Evolutionary conservation across 2,113 vertebrate species (phyloP).

Genomic region (Platysternon megacephalum): DNA sequence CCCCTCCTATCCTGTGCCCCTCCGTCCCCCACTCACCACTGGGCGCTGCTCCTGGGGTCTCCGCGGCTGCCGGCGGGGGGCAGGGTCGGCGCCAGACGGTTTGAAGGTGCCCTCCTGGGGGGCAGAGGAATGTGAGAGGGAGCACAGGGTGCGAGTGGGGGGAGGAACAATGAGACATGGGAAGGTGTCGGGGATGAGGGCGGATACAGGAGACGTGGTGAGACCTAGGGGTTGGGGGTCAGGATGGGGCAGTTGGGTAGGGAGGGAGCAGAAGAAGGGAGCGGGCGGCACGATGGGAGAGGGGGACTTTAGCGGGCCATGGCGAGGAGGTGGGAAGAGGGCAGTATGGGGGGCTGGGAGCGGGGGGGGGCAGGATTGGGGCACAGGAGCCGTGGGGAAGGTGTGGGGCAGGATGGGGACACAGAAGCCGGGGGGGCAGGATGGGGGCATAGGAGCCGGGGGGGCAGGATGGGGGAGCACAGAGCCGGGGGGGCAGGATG

Average conservation of each 20-base stretch:
- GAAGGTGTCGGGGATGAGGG: too few species aligned
- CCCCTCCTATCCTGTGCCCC: too few species aligned
- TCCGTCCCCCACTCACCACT: conserved; percentile 57
- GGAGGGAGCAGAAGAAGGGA: too few species aligned
- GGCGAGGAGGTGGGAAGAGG: not conserved
- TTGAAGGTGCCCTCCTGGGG: conserved; percentile 63
- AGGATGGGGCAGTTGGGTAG: too few species aligned
- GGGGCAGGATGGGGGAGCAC: not conserved
- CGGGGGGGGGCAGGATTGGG: too few species aligned
- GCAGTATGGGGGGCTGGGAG: not conserved
- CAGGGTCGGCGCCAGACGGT: not conserved
- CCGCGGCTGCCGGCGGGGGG: conserved; percentile 56
- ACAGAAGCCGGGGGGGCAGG: not conserved
- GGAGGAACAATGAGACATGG: not conserved
- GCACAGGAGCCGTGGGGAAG: too few species aligned
- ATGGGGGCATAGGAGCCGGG: too few species aligned
- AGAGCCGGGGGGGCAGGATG: not conserved
- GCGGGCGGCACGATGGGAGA: not conserved
- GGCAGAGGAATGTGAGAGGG: not conserved
- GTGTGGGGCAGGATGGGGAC: not conserved
- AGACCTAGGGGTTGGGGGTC: not conserved
- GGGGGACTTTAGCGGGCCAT: not conserved
- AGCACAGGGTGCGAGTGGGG: too few species aligned
- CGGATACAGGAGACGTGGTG: too few species aligned
- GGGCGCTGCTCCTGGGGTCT: conserved; percentile 59